These are phyloP conservation scores for Myiozetetes cayanensis DNA, from an alignment of 2,113 vertebrate species.

Conservation along the genomic window DNA sequence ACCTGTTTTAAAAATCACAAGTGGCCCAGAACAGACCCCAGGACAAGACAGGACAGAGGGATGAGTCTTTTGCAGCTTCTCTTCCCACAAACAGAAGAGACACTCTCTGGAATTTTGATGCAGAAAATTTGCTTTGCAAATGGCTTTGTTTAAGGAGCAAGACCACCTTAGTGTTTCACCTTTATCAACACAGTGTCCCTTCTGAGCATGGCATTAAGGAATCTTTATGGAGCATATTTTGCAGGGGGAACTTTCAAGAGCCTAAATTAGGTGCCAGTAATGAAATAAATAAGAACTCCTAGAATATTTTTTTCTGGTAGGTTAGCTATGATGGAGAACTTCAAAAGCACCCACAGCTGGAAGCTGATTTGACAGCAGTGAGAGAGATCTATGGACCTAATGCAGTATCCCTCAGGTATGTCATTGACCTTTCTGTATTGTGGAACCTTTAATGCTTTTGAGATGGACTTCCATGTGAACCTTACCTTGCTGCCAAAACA, in stretches of 20 bases:
- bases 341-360: slow-evolving; percentile 83
- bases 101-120: neutral
- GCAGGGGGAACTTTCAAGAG: neutral
- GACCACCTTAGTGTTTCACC: neutral
- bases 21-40: neutral
- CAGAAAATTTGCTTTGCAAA: neutral
- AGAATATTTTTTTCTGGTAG: slow-evolving; percentile 40
- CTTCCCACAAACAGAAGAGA: neutral
- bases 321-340: slow-evolving; percentile 86
- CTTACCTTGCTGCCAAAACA: neutral
- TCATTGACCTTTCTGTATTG: neutral
- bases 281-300: neutral
- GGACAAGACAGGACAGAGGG: neutral
- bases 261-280: neutral
- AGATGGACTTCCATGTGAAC: neutral
- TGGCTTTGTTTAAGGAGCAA: neutral
- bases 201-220: neutral
- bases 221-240: neutral
- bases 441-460: neutral
- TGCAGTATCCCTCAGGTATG: slow-evolving; percentile 87
- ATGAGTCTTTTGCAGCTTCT: neutral
- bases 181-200: neutral
- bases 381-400: slow-evolving; percentile 81
- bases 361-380: slow-evolving; percentile 82
- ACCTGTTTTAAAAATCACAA: neutral